Evolutionary conservation across 1,140 invertebrate species (phyloP).

Genomic region (Medauroidea extradentata): DNA sequence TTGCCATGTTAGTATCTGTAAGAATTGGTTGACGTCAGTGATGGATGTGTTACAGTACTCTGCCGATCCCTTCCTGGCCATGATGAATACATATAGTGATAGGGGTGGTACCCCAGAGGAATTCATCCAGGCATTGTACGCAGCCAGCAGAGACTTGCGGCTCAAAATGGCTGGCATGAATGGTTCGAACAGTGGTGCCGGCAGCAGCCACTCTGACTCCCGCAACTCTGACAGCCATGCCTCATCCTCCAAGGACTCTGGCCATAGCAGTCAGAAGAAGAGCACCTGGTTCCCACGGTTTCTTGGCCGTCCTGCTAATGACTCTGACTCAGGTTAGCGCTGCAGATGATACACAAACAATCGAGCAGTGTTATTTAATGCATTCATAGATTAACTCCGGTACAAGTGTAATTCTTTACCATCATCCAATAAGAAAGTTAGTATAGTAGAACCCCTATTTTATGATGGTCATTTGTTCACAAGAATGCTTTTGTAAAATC

Average conservation of each 20-base stretch:
- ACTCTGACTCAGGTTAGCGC: conserved; percentile 4
- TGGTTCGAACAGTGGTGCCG: conserved; percentile 3
- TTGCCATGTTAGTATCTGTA: background rate
- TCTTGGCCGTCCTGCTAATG: background rate
- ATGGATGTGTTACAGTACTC: conserved; percentile 20
- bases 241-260: conserved; percentile 4
- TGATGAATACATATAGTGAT: conserved; percentile 27
- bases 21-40: background rate
- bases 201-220: conserved; percentile 1
- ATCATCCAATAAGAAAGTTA: too few species aligned
- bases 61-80: conserved; percentile 30
- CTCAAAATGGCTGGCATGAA: background rate
- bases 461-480: too few species aligned
- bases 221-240: conserved; percentile 1
- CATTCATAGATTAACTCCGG: too few species aligned
- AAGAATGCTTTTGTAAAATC: too few species aligned
- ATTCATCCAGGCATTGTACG: conserved; percentile 34
- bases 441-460: too few species aligned
- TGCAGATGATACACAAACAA: background rate
- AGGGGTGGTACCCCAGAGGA: conserved; percentile 36
- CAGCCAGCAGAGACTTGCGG: conserved; percentile 25
- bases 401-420: too few species aligned
- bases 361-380: too few species aligned
- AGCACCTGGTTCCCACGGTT: too few species aligned
- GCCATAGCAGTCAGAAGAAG: background rate